Evolutionary conservation across 2,113 vertebrate species (phyloP).

Genomic region (Podarcis muralis): DNA sequence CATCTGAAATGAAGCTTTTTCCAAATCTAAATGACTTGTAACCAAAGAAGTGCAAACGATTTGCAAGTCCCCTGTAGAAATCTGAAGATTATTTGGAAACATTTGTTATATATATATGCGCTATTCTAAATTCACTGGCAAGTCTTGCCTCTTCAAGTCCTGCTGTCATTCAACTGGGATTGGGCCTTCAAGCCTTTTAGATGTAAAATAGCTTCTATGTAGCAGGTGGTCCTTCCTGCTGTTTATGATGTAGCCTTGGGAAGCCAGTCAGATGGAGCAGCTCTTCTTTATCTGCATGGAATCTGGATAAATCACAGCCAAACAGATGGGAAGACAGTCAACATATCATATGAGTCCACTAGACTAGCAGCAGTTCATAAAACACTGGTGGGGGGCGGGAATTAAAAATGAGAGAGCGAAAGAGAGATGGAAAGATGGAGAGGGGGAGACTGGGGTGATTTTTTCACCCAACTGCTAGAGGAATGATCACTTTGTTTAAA

Average conservation of each 20-base stretch:
- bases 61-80: conserved; percentile 7
- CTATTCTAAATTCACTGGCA: conserved; percentile 33
- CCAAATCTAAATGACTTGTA: not conserved
- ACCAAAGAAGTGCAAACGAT: conserved; percentile 22
- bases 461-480: conserved; percentile 46
- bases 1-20: not conserved
- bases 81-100: not conserved
- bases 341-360: conserved; percentile 38
- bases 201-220: conserved; percentile 69
- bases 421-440: not conserved
- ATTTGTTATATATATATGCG: conserved; percentile 10
- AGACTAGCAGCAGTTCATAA: conserved; percentile 60
- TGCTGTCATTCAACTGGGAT: conserved; percentile 59
- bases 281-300: conserved; percentile 75
- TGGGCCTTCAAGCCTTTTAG: conserved; percentile 59
- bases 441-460: not conserved
- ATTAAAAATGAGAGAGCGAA: conserved; percentile 1
- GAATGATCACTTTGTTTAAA: conserved; percentile 48
- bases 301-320: conserved; percentile 73
- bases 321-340: conserved; percentile 75
- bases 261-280: conserved; percentile 72
- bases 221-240: conserved; percentile 78
- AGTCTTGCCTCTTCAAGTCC: conserved; percentile 40
- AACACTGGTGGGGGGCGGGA: not conserved
- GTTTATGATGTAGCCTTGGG: conserved; percentile 67